Evolutionary conservation across 2,113 vertebrate genomes (phyloP).

Genomic region (Sciurus niger): DNA sequence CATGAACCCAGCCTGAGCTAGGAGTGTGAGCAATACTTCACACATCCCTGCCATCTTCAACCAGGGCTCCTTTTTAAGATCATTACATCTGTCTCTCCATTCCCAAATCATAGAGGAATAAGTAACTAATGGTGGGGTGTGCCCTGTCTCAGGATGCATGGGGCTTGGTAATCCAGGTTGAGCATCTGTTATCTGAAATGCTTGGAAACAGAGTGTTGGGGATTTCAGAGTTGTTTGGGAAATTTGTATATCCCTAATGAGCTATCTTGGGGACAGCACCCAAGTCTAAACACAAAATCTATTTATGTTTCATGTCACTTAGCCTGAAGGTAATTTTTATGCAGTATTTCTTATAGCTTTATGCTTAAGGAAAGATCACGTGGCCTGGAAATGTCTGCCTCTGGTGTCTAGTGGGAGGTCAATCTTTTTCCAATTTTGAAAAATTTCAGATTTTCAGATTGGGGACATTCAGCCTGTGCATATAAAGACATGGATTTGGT

Average conservation of each 20-base stretch:
- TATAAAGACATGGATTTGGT: rapidly evolving
- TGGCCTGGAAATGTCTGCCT: not conserved
- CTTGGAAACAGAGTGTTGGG: too few species aligned
- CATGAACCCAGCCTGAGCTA: not conserved
- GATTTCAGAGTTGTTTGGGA: not conserved
- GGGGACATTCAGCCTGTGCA: not conserved
- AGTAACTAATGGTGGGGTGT: rapidly evolving
- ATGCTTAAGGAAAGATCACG: not conserved
- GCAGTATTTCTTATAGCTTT: not conserved
- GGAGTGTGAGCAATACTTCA: not conserved
- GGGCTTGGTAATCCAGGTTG: not conserved
- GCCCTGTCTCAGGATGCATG: not conserved
- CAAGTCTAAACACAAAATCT: not conserved
- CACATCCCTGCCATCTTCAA: not conserved
- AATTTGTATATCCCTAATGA: not conserved
- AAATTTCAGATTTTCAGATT: not conserved
- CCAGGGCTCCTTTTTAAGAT: not conserved
- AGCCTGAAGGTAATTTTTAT: not conserved
- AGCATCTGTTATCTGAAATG: too few species aligned
- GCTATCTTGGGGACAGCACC: not conserved
- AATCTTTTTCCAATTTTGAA: too few species aligned
- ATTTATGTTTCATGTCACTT: too few species aligned
- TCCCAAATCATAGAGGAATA: not conserved
- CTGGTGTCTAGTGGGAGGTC: too few species aligned
- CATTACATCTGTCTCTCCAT: not conserved